Percentiles rank a stretch among this genome's conserved stretches.
Conservation (phyloP, 2,113 vertebrate genomes). For the Ginglymostoma cirratum region DNA sequence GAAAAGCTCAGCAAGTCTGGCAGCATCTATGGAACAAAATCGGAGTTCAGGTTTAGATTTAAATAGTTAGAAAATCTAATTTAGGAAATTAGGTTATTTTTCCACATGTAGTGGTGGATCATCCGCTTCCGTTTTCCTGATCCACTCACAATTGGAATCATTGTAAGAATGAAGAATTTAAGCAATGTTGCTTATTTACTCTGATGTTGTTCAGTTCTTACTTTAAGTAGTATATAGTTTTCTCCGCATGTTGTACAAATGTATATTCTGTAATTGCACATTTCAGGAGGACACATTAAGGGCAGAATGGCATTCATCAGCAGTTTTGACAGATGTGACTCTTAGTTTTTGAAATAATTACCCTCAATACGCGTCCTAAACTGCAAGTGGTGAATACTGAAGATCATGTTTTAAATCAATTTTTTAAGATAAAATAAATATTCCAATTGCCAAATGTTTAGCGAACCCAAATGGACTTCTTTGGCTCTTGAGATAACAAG, state of each 20-base stretch:
- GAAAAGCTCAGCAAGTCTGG: too few species aligned
- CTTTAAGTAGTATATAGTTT: background rate
- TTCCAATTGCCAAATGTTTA: background rate
- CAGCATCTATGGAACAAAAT: too few species aligned
- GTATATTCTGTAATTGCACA: background rate
- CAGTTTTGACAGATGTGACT: background rate
- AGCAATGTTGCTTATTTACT: background rate
- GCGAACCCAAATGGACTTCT: background rate
- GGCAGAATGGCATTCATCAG: background rate
- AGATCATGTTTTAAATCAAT: background rate
- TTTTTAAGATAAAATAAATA: background rate
- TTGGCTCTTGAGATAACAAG: background rate
- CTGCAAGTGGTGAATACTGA: background rate
- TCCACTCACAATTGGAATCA: background rate
- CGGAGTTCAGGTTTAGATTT: too few species aligned
- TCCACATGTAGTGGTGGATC: background rate
- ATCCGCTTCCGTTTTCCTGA: background rate
- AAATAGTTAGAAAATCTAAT: too few species aligned
- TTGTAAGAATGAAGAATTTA: background rate
- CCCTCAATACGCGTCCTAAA: background rate
- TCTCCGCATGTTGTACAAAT: background rate
- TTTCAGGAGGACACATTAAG: background rate
- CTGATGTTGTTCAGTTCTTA: background rate
- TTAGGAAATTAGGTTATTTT: background rate
- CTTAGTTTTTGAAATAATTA: background rate